Evolutionary conservation across 2,888 invertebrate species (phyloP).

Genomic region (Drosophila kambysellisi): DNA sequence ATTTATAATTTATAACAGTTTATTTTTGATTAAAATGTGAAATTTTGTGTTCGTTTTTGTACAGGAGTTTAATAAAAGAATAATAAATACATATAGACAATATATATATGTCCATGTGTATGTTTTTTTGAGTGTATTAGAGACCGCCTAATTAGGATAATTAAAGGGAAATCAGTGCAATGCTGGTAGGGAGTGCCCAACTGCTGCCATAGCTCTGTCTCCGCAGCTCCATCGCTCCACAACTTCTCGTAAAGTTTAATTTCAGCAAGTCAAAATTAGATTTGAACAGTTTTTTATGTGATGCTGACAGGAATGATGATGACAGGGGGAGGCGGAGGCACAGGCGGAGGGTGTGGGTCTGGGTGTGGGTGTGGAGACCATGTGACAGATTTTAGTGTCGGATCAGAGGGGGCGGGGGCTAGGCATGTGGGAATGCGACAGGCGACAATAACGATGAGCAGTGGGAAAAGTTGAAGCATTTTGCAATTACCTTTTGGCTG

Average conservation of each 20-base stretch:
- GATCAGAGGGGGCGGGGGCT: background rate
- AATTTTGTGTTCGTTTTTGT: background rate
- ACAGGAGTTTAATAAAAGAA: background rate
- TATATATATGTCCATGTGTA: background rate
- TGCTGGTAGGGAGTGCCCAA: slow-evolving; percentile 30
- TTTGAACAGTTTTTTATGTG: slow-evolving; percentile 38
- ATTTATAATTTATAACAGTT: background rate
- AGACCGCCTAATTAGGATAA: slow-evolving; percentile 68
- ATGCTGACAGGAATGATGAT: slow-evolving; percentile 31
- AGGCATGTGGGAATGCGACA: background rate
- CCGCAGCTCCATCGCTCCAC: background rate
- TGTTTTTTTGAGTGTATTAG: slow-evolving; percentile 6
- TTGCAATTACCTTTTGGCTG: slow-evolving; percentile 54
- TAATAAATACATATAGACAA: background rate
- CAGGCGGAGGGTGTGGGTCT: background rate
- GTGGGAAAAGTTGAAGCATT: slow-evolving; percentile 36
- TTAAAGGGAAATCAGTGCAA: slow-evolving; percentile 70
- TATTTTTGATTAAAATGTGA: background rate
- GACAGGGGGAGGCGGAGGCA: background rate
- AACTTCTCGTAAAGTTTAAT: slow-evolving; percentile 53
- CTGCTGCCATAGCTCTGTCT: slow-evolving; percentile 34
- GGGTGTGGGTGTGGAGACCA: background rate
- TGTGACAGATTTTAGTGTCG: background rate
- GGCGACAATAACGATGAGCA: slow-evolving; percentile 7
- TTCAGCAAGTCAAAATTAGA: slow-evolving; percentile 53